Conservation (phyloP, 1,140 invertebrate genomes). For the Metaphire vulgaris region DNA sequence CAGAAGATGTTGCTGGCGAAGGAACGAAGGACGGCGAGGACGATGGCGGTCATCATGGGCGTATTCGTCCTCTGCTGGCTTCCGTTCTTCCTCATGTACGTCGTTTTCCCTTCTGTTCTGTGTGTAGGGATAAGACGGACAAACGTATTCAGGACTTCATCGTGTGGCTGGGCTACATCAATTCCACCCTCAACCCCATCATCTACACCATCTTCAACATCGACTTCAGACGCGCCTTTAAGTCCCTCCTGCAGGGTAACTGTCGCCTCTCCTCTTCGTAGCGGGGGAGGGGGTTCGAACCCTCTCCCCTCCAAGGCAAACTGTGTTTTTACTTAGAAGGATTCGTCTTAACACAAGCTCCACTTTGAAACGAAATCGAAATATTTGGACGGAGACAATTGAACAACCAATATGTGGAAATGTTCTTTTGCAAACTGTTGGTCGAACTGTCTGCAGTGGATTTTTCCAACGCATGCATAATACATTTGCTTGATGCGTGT, state of each 20-base stretch:
- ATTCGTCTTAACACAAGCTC: no score
- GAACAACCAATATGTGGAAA: no score
- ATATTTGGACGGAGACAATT: no score
- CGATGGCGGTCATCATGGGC: constrained; percentile 60
- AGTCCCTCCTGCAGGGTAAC: constrained; percentile 67
- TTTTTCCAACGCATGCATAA: no score
- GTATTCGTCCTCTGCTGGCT: constrained; percentile 60
- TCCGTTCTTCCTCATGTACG: constrained; percentile 54
- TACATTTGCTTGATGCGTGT: no score
- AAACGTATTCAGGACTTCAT: constrained; percentile 62
- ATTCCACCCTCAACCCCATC: constrained; percentile 90
- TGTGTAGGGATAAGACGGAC: constrained; percentile 6
- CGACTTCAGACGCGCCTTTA: constrained; percentile 97
- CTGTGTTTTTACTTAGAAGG: no score
- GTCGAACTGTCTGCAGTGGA: no score
- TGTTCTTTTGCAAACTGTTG: no score
- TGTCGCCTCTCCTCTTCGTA: background rate
- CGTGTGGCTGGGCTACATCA: constrained; percentile 98
- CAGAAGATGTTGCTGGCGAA: constrained; percentile 85
- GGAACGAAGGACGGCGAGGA: constrained; percentile 61
- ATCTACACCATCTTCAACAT: constrained; percentile 99
- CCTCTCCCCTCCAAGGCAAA: no score
- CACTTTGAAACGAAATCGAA: no score
- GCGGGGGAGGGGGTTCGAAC: no score
- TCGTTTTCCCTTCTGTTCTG: constrained; percentile 48